Percentiles rank a stretch among this genome's conserved stretches.
Conservation (phyloP, 2,797 vertebrate species). For the Phyllotis vaccarum region DNA sequence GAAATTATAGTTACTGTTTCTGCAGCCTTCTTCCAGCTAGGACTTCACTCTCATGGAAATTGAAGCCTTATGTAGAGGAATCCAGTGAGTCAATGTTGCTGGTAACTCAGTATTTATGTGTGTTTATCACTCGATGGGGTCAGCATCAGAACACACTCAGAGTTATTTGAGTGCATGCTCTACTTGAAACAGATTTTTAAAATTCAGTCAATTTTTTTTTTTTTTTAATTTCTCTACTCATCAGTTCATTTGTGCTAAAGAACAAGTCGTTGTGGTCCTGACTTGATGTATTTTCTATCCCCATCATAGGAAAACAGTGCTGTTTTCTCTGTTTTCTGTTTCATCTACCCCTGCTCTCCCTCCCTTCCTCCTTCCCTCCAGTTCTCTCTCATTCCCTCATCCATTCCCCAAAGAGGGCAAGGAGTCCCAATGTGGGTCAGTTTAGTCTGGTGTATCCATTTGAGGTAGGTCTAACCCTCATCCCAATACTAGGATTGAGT, state of each 20-base stretch:
- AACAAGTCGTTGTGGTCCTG: slow-evolving; percentile 30
- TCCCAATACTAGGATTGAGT: too few species aligned
- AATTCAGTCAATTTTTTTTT: neutral
- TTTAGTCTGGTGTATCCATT: too few species aligned
- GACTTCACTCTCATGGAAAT: slow-evolving; percentile 60
- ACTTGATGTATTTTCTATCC: slow-evolving; percentile 20
- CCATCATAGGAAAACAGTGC: neutral
- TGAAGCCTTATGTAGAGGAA: slow-evolving; percentile 69
- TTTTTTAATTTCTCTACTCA: slow-evolving; percentile 50
- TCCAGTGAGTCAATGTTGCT: slow-evolving; percentile 35
- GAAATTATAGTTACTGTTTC: neutral
- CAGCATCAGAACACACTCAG: slow-evolving; percentile 49
- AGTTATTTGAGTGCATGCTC: slow-evolving; percentile 41
- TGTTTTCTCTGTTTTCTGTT: neutral
- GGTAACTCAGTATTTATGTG: slow-evolving; percentile 54
- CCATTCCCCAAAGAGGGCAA: too few species aligned
- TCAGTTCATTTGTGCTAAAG: slow-evolving; percentile 39
- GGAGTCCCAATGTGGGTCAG: too few species aligned
- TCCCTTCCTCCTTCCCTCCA: too few species aligned
- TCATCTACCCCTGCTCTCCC: too few species aligned
- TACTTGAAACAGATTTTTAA: slow-evolving; percentile 59
- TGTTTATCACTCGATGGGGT: slow-evolving; percentile 42
- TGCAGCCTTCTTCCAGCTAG: slow-evolving; percentile 24
- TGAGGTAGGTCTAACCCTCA: too few species aligned
- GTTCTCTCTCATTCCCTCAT: too few species aligned